Evolutionary conservation across 2,113 vertebrate genomes (phyloP), one percentile per base, ranked within the genome.

Genomic region (Rutilus rutilus): DNA sequence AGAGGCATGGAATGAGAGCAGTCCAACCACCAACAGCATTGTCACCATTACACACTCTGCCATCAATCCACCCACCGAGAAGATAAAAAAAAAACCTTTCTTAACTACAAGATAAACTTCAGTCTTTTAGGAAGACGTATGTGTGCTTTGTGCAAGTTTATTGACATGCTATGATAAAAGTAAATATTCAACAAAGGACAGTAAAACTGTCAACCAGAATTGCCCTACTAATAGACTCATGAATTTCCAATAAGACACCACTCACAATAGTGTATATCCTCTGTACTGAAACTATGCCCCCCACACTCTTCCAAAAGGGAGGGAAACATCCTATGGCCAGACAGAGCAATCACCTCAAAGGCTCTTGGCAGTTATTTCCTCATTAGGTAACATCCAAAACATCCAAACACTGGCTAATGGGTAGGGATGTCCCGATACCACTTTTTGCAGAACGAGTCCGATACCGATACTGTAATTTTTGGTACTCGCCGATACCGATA

Each of bases 101-200:
- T 54, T 30, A 30, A 50, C 65, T 65, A 27, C 6, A 14, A 59
- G 54, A 60, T 15, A 57, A 15, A n/a, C n/a, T 62, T 57, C 3
- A 10, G 33, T 9, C 73, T 75, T 36, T 74, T 33, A 74, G 23
- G 74, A 75, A 86, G 78, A 50, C 71, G 69, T 52, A 33, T 67
- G 64, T 57, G 59, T 59, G 52, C 81, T 8, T 84, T 33, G 54
- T 6, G 67, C 15, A 62, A 33, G 75, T 59, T 27, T 62, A 45
- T 52, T 75, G 42, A 42, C 27, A 74, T 21, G 5, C 14, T 30
- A 52, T 4, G 57, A 80, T 59, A 67, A 88, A 76, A 36, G 27
- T 71, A 86, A 81, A 84, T 69, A 84, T 83, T 83, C 52, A 64
- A 30, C 59, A 0, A 78, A 59, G 33, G 25, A 30, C 39, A 71